Evolutionary conservation across 2,888 invertebrate species (phyloP).

Genomic region (Thyatira batis): DNA sequence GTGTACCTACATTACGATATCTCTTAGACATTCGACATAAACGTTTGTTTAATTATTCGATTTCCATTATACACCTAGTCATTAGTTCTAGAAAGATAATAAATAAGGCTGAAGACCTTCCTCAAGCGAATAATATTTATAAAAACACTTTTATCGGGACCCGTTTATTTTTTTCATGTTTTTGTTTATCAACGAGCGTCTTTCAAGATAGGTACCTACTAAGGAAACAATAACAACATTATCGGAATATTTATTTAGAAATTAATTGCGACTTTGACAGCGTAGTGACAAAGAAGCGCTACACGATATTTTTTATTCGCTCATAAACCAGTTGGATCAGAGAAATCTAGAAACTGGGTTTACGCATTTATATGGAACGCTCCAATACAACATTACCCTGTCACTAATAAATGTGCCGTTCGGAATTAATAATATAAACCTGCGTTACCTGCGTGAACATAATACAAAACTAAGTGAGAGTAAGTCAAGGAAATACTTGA

Average conservation of each 20-base stretch:
- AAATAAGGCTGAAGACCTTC: not conserved
- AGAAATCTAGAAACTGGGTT: too few species aligned
- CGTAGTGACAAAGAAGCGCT: too few species aligned
- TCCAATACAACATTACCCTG: not conserved
- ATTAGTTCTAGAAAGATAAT: too few species aligned
- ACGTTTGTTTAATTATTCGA: too few species aligned
- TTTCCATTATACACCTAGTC: too few species aligned
- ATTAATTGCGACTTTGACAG: not conserved
- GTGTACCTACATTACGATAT: too few species aligned
- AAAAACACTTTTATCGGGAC: not conserved
- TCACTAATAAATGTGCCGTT: not conserved
- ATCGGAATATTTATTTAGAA: not conserved
- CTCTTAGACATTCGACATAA: too few species aligned
- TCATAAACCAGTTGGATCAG: too few species aligned
- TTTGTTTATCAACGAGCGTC: not conserved
- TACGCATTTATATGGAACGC: too few species aligned
- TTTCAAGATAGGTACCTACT: not conserved
- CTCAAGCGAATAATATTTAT: not conserved
- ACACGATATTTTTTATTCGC: too few species aligned
- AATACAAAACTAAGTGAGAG: not conserved
- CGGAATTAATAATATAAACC: not conserved
- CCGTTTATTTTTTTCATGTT: not conserved
- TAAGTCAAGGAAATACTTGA: conserved; percentile 5
- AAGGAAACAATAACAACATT: not conserved
- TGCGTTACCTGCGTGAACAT: not conserved